A percentile compares a stretch with the other conserved stretches of the same genome.
Evolutionary conservation across 2,888 invertebrate species (phyloP).

Genomic region (Cyrtodaria siliqua): DNA sequence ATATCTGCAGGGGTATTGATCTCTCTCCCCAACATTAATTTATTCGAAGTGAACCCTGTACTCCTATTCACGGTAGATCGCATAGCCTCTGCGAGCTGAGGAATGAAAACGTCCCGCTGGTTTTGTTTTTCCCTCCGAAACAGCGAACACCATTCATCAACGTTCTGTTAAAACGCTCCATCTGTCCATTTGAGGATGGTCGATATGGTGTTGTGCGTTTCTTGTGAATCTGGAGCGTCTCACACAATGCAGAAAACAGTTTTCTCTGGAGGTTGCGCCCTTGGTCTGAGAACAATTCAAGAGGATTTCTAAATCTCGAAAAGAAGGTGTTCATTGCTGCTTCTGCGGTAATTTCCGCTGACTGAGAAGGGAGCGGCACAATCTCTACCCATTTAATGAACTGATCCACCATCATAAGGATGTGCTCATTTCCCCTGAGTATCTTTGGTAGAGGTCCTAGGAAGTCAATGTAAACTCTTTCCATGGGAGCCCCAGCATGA

Average conservation of each 20-base stretch:
- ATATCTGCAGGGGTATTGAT: conserved; percentile 24
- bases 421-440: conserved; percentile 16
- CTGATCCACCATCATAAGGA: conserved; percentile 40
- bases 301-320: background rate
- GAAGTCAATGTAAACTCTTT: conserved; percentile 46
- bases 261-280: conserved; percentile 1
- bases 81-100: conserved; percentile 2
- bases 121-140: background rate
- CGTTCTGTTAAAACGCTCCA: conserved; percentile 1
- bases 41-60: conserved; percentile 29
- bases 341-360: conserved; percentile 37
- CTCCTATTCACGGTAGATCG: conserved; percentile 16
- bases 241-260: background rate
- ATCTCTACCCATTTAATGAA: conserved; percentile 59
- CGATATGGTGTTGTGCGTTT: background rate
- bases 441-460: conserved; percentile 43
- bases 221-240: too few species aligned
- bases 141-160: conserved; percentile 9
- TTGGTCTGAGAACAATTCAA: background rate
- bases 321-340: conserved; percentile 15
- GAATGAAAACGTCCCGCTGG: background rate
- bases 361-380: conserved; percentile 33
- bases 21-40: conserved; percentile 24
- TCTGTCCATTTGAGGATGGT: background rate
- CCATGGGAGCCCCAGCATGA: conserved; percentile 90